Conservation (phyloP, 2,113 vertebrate genomes). For the Maccullochella peelii region DNA sequence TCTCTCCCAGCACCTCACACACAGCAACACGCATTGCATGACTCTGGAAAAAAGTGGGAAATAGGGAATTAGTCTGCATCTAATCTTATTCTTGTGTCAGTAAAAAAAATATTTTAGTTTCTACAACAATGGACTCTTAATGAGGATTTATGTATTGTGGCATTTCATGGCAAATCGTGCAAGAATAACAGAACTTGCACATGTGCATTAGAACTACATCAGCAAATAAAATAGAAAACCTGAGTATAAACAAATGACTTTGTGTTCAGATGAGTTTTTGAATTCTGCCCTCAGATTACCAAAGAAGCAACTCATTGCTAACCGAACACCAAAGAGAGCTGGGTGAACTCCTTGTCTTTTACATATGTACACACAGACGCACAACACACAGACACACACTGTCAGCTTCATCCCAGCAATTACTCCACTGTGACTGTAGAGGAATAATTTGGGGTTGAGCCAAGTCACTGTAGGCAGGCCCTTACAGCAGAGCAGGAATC, state of each 20-base stretch:
- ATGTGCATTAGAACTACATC: background rate
- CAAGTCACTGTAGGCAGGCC: conserved; percentile 70
- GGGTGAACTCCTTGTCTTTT: conserved; percentile 60
- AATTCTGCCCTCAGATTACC: conserved; percentile 80
- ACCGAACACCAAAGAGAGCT: conserved; percentile 67
- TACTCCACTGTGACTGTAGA: conserved; percentile 53
- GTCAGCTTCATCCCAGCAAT: conserved; percentile 56
- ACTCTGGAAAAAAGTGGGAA: conserved; percentile 78
- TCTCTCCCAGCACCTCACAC: conserved; percentile 90
- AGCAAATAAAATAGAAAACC: background rate
- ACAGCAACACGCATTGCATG: conserved; percentile 91
- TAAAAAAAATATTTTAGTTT: too few species aligned
- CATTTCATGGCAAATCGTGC: background rate
- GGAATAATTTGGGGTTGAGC: conserved; percentile 60
- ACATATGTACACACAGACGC: conserved; percentile 52
- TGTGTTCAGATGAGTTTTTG: background rate
- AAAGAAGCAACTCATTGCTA: conserved; percentile 75
- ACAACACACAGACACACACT: conserved; percentile 56
- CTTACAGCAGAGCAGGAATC: conserved; percentile 79
- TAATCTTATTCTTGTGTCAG: background rate
- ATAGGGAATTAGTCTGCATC: background rate
- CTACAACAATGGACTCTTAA: background rate
- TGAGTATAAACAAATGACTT: background rate
- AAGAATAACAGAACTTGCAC: background rate
- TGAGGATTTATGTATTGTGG: background rate